Percentiles rank a stretch among this genome's conserved stretches.
These are phyloP conservation scores for Pseudolaguvia tuberculata DNA, from an alignment of 2,113 vertebrate genomes.

Conservation along the genomic window DNA sequence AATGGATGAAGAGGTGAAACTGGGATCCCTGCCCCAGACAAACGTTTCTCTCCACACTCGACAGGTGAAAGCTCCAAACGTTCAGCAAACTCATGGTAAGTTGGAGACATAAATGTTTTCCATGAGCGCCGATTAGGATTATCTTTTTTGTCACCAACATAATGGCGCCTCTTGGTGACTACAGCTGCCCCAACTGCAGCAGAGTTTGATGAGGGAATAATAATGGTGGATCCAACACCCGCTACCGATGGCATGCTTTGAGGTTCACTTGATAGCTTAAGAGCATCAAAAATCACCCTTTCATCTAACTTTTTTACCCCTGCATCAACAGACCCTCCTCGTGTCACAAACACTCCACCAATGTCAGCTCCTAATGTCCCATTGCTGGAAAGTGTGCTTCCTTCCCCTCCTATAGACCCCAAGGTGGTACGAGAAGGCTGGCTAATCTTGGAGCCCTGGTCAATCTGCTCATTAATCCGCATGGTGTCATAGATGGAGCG, in stretches of 20 bases:
- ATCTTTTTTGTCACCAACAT: conserved; percentile 79
- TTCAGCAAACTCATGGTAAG: conserved; percentile 91
- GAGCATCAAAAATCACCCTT: conserved; percentile 92
- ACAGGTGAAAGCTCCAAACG: conserved; percentile 79
- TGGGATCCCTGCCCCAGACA: conserved; percentile 69
- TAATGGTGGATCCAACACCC: conserved; percentile 53
- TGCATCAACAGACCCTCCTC: conserved; percentile 59
- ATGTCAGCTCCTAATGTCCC: conserved; percentile 82
- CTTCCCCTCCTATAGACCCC: conserved; percentile 76
- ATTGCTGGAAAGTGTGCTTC: conserved; percentile 91
- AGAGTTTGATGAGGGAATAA: conserved; percentile 60
- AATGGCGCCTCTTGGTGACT: conserved; percentile 81
- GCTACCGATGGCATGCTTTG: conserved; percentile 70
- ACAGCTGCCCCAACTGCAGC: conserved; percentile 64
- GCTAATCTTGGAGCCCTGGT: conserved; percentile 89
- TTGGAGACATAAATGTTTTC: conserved; percentile 95
- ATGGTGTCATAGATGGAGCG: conserved; percentile 97
- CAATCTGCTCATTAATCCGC: conserved; percentile 98
- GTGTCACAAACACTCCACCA: conserved; percentile 74
- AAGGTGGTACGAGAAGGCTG: conserved; percentile 90
- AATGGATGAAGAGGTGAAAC: conserved; percentile 57
- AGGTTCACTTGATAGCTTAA: conserved; percentile 88
- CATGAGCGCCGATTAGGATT: conserved; percentile 91
- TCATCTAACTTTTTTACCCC: conserved; percentile 85
- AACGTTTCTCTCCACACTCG: conserved; percentile 75